Base-by-base conservation (phyloP, 64 coral and sea anemone species). In the Porites australiensis region DNA sequence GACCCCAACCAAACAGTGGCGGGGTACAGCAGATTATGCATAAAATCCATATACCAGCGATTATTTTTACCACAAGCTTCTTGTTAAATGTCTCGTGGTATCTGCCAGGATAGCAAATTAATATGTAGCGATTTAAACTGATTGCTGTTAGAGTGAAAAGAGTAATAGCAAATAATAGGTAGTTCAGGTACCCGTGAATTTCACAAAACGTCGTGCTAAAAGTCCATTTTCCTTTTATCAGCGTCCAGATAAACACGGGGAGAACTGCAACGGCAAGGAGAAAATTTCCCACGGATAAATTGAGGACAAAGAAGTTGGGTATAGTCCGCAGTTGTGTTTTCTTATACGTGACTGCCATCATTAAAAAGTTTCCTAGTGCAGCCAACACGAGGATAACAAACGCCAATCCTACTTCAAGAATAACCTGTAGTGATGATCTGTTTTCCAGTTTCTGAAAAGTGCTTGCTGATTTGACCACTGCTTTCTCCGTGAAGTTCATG, bases 81-180 rank as follows among this genome's bases (percentile, higher is more conserved):
- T 66, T 68, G 66, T 44, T 48, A 57, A 81, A 88, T 44, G 54
- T 16, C 13, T 5, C 3, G 20, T n/a, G 44, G 15, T 94, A 94
- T 64, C 64, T 88, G 44, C 50, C 44, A 15, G 64, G 92, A 70
- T 82, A 82, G 11, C 77, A 53, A 18, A 94, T 75, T 2, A 88
- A 50, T 44, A 94, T 22, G 18, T 85, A 94, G 7, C 92, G 85
- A 66, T 82, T 94, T 45, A 94, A 71, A 58, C 86, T 94, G 63
- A 94, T 89, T 9, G 92, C 75, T 6, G 86, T 94, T 6, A 94
- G 44, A n/a, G 86, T 89, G 52, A 88, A 74, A 11, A 94, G 58
- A 50, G 84, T 94, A 13, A 94, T 53, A 19, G 85, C 64, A 18
- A 94, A 88, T 58, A 93, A 64, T 19, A 88, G 75, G 23, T 83